These are phyloP conservation scores for Corythornis madagascariensis DNA, from an alignment of 2,113 vertebrate species.

Conservation along the genomic window DNA sequence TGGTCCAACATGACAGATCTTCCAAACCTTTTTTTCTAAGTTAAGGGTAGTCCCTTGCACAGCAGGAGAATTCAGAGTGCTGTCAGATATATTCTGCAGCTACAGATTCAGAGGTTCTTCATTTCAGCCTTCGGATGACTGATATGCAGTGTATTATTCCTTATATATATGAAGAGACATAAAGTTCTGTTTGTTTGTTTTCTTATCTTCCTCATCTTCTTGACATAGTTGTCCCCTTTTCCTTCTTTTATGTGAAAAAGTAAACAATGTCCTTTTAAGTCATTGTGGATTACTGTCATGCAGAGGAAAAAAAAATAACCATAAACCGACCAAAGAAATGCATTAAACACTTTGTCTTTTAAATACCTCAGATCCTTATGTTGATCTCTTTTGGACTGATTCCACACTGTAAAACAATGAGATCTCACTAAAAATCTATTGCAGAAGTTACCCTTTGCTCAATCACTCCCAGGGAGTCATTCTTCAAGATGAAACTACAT, in stretches of 20 bases:
- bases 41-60: neutral
- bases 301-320: neutral
- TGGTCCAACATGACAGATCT: neutral
- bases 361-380: neutral
- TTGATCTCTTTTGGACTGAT: neutral
- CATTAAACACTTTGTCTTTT: neutral
- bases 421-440: neutral
- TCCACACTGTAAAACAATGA: neutral
- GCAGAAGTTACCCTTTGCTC: neutral
- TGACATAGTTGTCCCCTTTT: neutral
- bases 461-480: neutral
- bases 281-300: neutral
- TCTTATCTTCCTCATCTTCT: constrained; percentile 4
- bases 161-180: too few relatives aligned
- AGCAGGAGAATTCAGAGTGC: neutral
- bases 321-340: neutral
- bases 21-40: neutral
- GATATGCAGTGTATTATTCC: neutral
- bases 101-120: neutral
- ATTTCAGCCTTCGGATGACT: neutral
- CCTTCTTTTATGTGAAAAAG: neutral
- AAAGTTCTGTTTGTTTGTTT: neutral
- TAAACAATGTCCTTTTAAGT: constrained; percentile 13
- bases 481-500: neutral
- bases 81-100: neutral